These are phyloP conservation scores for Esox masquinongy DNA, from an alignment of 2,797 vertebrate genomes.

Conservation along the genomic window DNA sequence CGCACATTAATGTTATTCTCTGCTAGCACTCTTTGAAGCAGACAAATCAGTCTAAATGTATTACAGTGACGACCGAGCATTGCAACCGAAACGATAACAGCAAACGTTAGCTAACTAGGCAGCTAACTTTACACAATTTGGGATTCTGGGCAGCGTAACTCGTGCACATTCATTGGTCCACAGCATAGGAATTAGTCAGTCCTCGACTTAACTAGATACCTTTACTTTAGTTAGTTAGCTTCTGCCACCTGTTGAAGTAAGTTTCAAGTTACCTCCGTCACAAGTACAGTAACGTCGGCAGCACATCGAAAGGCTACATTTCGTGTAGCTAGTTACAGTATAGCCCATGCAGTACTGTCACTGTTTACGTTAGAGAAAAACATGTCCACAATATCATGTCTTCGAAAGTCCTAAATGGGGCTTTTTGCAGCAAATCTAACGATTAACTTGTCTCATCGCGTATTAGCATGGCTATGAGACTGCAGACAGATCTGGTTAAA, in stretches of 20 bases:
- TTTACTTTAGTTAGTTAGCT: neutral
- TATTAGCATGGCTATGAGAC: too few relatives aligned
- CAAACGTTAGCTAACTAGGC: neutral
- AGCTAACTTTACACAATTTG: neutral
- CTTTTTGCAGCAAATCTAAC: too few relatives aligned
- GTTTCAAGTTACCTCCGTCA: neutral
- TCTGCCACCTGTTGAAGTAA: constrained; percentile 8
- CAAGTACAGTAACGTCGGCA: neutral
- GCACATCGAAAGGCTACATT: neutral
- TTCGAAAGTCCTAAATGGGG: too few relatives aligned
- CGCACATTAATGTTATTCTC: neutral
- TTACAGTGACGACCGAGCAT: neutral
- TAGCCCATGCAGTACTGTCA: too few relatives aligned
- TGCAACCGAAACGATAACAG: neutral
- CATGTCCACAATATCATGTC: too few relatives aligned
- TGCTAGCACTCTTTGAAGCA: neutral
- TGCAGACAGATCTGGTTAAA: too few relatives aligned
- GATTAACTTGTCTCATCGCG: too few relatives aligned
- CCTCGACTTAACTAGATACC: neutral
- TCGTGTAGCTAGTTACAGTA: too few relatives aligned
- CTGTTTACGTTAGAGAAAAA: too few relatives aligned
- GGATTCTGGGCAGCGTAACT: neutral
- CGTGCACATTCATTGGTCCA: neutral
- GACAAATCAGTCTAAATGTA: neutral
- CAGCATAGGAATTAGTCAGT: neutral